phyloP scores from a whole-genome alignment of 2,888 invertebrate species.

The Chaetogeoica ovagalla region DNA sequence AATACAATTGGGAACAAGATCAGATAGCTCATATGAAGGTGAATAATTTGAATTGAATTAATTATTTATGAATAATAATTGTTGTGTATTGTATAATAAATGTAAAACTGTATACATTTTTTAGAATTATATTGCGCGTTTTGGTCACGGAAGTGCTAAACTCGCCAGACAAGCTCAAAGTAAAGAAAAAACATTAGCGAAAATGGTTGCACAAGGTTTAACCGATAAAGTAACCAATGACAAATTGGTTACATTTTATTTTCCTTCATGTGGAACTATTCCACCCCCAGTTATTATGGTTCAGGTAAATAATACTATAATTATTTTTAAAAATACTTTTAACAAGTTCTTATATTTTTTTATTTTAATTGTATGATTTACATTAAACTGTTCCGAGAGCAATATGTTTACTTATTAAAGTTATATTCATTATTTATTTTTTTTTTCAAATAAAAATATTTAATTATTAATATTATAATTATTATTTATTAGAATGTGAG shows the following conservation, averaged over 20 bases:
- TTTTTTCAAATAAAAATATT: not conserved
- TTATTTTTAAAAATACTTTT: not conserved
- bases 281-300: constrained; percentile 99
- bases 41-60: not conserved
- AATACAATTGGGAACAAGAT: constrained; percentile 99
- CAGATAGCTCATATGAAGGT: constrained; percentile 99
- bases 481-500: constrained; percentile 76
- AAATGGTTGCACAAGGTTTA: constrained; percentile 97
- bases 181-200: constrained; percentile 97
- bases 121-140: constrained; percentile 95
- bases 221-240: constrained; percentile 93
- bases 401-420: no score
- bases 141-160: constrained; percentile 99
- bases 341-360: no score
- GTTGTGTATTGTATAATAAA: no score
- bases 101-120: constrained; percentile 55
- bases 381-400: no score
- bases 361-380: no score
- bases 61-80: not conserved
- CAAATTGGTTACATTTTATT: constrained; percentile 91
- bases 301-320: constrained; percentile 64
- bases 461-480: constrained; percentile 24
- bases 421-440: not conserved
- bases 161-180: constrained; percentile 98
- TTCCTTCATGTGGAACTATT: constrained; percentile 91